Evolutionary conservation across 2,113 vertebrate genomes (phyloP), one percentile per base, ranked within the genome.

Genomic region (Lycocorax pyrrhopterus): DNA sequence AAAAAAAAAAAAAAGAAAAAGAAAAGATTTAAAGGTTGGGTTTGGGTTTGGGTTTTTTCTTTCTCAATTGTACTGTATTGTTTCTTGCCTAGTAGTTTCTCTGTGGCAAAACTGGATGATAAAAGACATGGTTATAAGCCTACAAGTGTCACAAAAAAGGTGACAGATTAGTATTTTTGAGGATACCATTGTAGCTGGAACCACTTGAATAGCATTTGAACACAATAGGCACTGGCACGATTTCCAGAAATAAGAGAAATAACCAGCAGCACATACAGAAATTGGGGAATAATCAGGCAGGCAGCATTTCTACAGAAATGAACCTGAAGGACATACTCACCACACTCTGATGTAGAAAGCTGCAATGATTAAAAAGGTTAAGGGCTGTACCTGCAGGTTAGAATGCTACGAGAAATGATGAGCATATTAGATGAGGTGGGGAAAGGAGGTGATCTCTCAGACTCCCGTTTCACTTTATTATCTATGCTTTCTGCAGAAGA

Each of bases 401-500:
- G 30, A 60, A 18, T 59, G 41, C 26, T 22, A 29, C 0, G 2
- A 60, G 60, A 69, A 68, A 66, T 66, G 26, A 52, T 41, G 60
- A 20, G 33, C 0, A 0, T 27, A 6, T 69, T 43, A 43, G 29
- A 25, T n/a, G 20, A 66, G 6, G 11, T 21, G 53, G 19, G 13
- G 4, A 20, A 79, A 71, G 16, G 0, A 67, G 43, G 16, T 76
- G 51, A 18, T 47, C 10, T 72, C 63, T 68, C 53, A 63, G 58
- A 44, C n/a, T 39, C 15, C 9, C 10, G 26, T 39, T 71, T 73
- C 64, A 55, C 32, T 59, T 46, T 16, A 20, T n/a, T 66, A 49
- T 22, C 22, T 35, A 3, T 39, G 21, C 7, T 44, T 89, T 72
- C 52, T 58, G 35, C 27, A 67, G 67, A 67, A 58, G 13, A 83